Base-by-base conservation (phyloP, 2,888 invertebrate genomes). In the Apodemia duryi region DNA sequence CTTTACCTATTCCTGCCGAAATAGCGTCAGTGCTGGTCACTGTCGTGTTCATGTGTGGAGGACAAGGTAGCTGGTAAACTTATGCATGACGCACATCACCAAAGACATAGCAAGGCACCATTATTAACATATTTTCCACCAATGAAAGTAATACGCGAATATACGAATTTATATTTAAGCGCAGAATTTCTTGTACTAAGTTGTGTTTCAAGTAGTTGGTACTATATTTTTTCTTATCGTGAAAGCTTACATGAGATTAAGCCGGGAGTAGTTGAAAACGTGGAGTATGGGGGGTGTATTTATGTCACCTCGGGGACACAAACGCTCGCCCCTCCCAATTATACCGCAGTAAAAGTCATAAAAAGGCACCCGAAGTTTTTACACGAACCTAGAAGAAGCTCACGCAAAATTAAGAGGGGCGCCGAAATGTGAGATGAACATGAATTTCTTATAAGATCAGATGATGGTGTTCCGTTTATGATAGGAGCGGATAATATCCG, bases 261-360 rank as follows among this genome's bases (percentile, higher is more conserved):
- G 82, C 76, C 81, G 75, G 81, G 80, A 84, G 85, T 83, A 83
- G 85, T 84, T 80, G 82, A 79, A 77, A 77, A 83, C 75, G 75
- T 75, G 79, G 81, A 78, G 82, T 74, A 76, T 77, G 82, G 88
- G 88, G 87, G 85, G 85, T 81, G 88, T 89, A 90, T 91, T 91
- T 91, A 91, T 91, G 91, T 91, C 91, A 91, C 91, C 91, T 91
- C 86, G 78, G 91, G 91, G 91, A 91, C 89, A 82, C 82, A 75
- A 82, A 79, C 83, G 83, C 85, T 87, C 88, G 84, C 89, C 88
- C 91, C 91, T 87, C 91, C 91, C 91, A 91, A 91, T 91, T 91
- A 91, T 91, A 91, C 91, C 91, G 90, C 91, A 91, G 91, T 91
- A 91, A 91, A 91, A 91, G 91, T 91, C 91, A 91, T 91, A 91